Evolutionary conservation across 2,797 vertebrate species (phyloP).

Genomic region (Pseudochromis fuscus): DNA sequence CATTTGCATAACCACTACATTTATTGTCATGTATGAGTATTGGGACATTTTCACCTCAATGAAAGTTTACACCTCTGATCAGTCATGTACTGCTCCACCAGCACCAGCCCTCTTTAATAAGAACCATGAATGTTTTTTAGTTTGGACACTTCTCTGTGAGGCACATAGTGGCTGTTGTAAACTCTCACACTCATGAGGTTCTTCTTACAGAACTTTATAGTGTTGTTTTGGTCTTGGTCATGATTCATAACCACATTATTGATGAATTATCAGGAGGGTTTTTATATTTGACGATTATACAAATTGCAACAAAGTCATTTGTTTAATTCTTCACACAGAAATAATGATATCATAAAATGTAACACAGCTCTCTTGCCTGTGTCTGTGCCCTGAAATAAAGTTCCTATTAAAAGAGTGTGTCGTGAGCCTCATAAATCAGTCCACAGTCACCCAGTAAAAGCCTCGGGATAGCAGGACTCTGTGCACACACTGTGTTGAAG

Average conservation of each 20-base stretch:
- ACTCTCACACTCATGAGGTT: conserved; percentile 35
- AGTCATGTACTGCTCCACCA: conserved; percentile 22
- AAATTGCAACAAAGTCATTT: conserved; percentile 45
- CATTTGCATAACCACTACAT: conserved; percentile 57
- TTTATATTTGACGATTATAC: conserved; percentile 40
- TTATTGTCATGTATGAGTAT: conserved; percentile 40
- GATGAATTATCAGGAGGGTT: conserved; percentile 23
- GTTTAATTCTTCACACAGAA: conserved; percentile 40
- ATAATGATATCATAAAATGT: conserved; percentile 46
- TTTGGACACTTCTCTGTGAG: conserved; percentile 24
- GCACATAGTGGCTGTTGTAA: conserved; percentile 23
- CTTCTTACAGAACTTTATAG: conserved; percentile 14
- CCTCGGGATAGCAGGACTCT: conserved; percentile 18
- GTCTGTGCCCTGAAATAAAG: conserved; percentile 69
- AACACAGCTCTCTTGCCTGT: conserved; percentile 51
- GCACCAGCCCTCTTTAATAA: conserved; percentile 20
- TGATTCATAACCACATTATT: conserved; percentile 35
- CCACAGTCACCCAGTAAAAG: conserved; percentile 18
- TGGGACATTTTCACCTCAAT: conserved; percentile 38
- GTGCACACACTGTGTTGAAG: conserved; percentile 34
- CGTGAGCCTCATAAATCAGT: conserved; percentile 33
- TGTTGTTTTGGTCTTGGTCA: conserved; percentile 27
- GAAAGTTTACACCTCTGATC: conserved; percentile 18
- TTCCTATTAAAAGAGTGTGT: conserved; percentile 37
- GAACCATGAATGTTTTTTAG: conserved; percentile 20